Evolutionary conservation across 2,113 vertebrate species (phyloP).

Genomic region (Siniperca chuatsi): DNA sequence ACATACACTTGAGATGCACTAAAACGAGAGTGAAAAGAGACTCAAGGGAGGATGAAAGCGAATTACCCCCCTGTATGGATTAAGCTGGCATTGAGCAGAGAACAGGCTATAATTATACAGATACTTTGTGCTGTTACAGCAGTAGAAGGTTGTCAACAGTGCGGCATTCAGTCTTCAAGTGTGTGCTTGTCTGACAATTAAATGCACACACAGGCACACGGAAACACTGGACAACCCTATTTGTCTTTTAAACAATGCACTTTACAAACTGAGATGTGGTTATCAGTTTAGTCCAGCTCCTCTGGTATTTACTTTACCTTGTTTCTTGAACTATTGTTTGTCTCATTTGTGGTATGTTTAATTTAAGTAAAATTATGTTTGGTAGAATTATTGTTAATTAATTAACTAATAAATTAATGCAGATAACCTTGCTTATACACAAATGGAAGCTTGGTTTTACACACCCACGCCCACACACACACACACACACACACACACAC

Average conservation of each 20-base stretch:
- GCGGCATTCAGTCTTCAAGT: not conserved
- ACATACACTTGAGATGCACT: not conserved
- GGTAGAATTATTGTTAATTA: not conserved
- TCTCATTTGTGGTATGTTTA: not conserved
- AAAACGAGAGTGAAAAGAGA: not conserved
- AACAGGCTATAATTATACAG: constrained; percentile 11
- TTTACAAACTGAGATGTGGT: not conserved
- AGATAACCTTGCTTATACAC: not conserved
- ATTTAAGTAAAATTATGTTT: not conserved
- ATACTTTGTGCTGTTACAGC: constrained; percentile 24
- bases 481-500: constrained; percentile 64
- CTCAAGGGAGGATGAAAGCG: not conserved
- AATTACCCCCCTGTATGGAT: not conserved
- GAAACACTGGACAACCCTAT: not conserved
- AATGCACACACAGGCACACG: not conserved
- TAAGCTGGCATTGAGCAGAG: not conserved
- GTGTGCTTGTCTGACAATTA: constrained; percentile 5
- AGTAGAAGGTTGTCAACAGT: not conserved
- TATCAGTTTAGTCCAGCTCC: not conserved
- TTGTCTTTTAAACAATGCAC: not conserved
- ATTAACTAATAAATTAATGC: not conserved
- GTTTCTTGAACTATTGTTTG: not conserved
- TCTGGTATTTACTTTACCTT: too few relatives aligned
- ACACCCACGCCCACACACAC: constrained; percentile 62
- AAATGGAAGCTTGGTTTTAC: not conserved